Evolutionary conservation across 1,140 invertebrate genomes (phyloP).

Genomic region (Daktulosphaira vitifoliae): DNA sequence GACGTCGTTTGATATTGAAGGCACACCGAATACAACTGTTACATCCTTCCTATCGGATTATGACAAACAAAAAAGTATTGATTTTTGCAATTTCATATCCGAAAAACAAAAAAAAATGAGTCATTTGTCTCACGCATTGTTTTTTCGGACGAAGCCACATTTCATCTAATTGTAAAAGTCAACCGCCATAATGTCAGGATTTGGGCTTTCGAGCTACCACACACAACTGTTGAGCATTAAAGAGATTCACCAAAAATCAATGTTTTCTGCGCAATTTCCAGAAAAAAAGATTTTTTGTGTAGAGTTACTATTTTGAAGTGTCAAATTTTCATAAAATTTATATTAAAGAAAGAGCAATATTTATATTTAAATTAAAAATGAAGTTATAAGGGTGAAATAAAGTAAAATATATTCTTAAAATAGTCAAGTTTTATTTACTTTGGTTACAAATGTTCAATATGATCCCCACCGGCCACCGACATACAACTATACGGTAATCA

Average conservation of each 20-base stretch:
- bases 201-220: background rate
- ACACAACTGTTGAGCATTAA: background rate
- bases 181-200: background rate
- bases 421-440: no score
- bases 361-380: no score
- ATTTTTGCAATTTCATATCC: background rate
- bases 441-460: background rate
- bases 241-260: background rate
- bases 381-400: no score
- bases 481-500: background rate
- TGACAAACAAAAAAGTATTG: background rate
- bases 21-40: background rate
- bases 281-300: background rate
- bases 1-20: background rate
- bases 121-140: no score
- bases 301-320: no score
- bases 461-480: background rate
- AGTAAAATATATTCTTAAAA: no score
- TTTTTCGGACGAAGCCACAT: no score
- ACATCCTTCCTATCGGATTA: background rate
- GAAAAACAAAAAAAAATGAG: no score
- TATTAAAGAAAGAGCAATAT: no score
- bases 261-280: background rate
- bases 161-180: no score
- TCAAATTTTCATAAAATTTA: no score